A percentile compares a stretch with the other conserved stretches of the same genome.
Evolutionary conservation across 2,113 vertebrate genomes (phyloP).

Genomic region (Numenius arquata): DNA sequence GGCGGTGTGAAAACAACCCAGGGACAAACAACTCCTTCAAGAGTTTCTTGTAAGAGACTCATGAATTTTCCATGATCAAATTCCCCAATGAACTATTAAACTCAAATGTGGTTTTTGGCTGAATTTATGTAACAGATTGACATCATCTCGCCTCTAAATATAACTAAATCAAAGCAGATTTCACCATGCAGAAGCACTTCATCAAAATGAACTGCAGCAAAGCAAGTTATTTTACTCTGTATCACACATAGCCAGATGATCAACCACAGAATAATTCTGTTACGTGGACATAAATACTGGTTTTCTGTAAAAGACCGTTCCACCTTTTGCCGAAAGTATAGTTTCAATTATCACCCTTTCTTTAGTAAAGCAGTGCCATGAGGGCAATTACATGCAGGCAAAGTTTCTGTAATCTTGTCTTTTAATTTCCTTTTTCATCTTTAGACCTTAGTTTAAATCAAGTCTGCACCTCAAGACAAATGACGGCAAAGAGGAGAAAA

Average conservation of each 20-base stretch:
- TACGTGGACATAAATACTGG: neutral
- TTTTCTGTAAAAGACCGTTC: neutral
- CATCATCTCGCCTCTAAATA: conserved; percentile 45
- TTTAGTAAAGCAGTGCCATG: neutral
- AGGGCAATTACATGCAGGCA: neutral
- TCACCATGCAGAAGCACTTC: conserved; percentile 10
- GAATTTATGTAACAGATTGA: conserved; percentile 49
- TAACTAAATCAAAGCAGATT: conserved; percentile 47
- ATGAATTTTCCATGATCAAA: conserved; percentile 63
- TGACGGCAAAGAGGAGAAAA: neutral
- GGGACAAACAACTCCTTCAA: conserved; percentile 41
- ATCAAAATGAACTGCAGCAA: neutral
- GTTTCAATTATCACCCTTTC: neutral
- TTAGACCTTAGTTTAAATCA: neutral
- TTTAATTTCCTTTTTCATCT: neutral
- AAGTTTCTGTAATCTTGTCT: neutral
- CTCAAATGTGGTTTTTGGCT: conserved; percentile 48
- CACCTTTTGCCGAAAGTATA: rapidly evolving
- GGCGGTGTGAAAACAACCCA: conserved; percentile 7
- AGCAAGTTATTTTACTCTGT: neutral
- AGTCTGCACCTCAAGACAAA: neutral
- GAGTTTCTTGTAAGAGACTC: conserved; percentile 43
- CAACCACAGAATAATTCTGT: neutral
- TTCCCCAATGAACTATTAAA: conserved; percentile 49
- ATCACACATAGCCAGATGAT: neutral